Evolutionary conservation across 2,888 invertebrate species (phyloP).

Genomic region (Brachyopa scutellaris): DNA sequence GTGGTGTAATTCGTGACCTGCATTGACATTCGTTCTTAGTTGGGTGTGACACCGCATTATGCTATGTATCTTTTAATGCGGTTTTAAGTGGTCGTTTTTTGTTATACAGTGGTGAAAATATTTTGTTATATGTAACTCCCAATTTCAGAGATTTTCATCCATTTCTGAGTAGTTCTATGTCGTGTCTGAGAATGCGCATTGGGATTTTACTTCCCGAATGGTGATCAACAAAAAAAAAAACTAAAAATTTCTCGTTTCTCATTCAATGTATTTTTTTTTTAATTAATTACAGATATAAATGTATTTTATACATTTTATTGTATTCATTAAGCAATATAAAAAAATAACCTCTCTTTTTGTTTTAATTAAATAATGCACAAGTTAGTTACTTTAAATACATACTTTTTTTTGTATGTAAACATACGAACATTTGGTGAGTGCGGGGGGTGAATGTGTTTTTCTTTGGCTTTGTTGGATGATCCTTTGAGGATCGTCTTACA

Average conservation of each 20-base stretch:
- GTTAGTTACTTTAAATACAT: conserved; percentile 35
- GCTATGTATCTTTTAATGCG: too few species aligned
- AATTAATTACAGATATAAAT: conserved; percentile 34
- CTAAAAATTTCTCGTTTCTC: neutral
- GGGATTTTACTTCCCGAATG: too few species aligned
- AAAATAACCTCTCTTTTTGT: conserved; percentile 62
- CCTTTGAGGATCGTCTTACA: conserved; percentile 6
- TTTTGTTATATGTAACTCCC: too few species aligned
- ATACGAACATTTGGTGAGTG: conserved; percentile 53
- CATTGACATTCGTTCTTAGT: too few species aligned
- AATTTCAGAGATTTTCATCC: too few species aligned
- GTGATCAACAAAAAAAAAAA: neutral
- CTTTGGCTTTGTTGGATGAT: conserved; percentile 39
- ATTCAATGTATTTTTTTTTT: conserved; percentile 15
- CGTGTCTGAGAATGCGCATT: too few species aligned
- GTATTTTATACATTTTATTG: conserved; percentile 26
- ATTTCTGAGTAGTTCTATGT: too few species aligned
- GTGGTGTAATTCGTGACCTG: too few species aligned
- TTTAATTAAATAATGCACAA: conserved; percentile 66
- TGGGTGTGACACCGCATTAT: too few species aligned
- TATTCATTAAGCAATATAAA: conserved; percentile 57
- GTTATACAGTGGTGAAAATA: too few species aligned
- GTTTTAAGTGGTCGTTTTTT: too few species aligned
- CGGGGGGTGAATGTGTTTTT: conserved; percentile 63
- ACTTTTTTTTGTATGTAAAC: conserved; percentile 16